Evolutionary conservation across 1,140 invertebrate genomes (phyloP).

Genomic region (Steinernema khuongi): DNA sequence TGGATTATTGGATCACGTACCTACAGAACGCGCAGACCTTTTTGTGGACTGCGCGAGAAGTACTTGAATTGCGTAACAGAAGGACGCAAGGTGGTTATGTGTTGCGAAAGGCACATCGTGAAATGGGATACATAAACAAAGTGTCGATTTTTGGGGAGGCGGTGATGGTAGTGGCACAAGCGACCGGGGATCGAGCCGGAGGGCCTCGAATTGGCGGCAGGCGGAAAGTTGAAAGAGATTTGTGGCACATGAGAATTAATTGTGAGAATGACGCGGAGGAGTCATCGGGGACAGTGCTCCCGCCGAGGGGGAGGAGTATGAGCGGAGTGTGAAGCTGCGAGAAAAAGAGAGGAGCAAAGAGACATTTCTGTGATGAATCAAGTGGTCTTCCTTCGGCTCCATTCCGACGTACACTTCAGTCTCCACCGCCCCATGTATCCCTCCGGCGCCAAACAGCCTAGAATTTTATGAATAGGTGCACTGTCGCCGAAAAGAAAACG

Average conservation of each 20-base stretch:
- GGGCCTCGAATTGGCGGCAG: neutral
- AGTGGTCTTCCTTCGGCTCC: conserved; percentile 12
- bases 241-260: conserved; percentile 17
- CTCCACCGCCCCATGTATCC: neutral
- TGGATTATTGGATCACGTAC: conserved; percentile 9
- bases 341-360: neutral
- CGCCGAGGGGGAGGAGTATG: conserved; percentile 6
- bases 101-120: neutral
- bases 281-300: conserved; percentile 14
- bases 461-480: neutral
- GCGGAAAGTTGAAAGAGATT: conserved; percentile 8
- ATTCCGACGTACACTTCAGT: neutral
- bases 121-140: conserved; percentile 6
- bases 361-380: conserved; percentile 8
- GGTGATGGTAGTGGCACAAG: neutral
- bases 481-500: neutral
- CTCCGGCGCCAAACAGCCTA: neutral
- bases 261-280: conserved; percentile 5
- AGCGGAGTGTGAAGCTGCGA: neutral
- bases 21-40: conserved; percentile 12
- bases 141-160: neutral
- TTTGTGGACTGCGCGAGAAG: conserved; percentile 15
- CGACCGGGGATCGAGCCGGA: neutral
- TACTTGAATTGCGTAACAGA: conserved; percentile 15
- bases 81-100: conserved; percentile 8